These are phyloP conservation scores for Clunio marinus DNA, from an alignment of 2,888 invertebrate genomes.

Conservation along the genomic window DNA sequence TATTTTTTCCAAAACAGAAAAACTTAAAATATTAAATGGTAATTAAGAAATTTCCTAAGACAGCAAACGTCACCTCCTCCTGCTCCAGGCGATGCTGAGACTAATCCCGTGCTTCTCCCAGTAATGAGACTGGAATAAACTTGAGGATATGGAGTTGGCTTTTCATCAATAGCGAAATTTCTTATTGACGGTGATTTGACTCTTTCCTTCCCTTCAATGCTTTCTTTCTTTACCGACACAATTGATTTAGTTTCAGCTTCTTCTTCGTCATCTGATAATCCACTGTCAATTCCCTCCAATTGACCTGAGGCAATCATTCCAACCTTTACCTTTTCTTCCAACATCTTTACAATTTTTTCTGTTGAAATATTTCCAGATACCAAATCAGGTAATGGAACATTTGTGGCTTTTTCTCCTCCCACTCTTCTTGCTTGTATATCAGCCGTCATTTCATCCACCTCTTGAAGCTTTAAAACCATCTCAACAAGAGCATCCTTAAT, in stretches of 20 bases:
- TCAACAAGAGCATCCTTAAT: slow-evolving; percentile 49
- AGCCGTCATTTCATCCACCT: slow-evolving; percentile 47
- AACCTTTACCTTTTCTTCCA: slow-evolving; percentile 47
- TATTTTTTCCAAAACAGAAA: not conserved
- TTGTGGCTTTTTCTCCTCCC: not conserved
- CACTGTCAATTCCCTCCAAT: slow-evolving; percentile 42
- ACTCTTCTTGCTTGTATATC: slow-evolving; percentile 31
- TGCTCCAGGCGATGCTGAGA: slow-evolving; percentile 30
- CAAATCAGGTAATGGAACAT: slow-evolving; percentile 17
- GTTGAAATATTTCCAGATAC: slow-evolving; percentile 35
- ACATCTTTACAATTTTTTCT: slow-evolving; percentile 44
- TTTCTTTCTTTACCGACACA: slow-evolving; percentile 35
- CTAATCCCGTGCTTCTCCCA: slow-evolving; percentile 29
- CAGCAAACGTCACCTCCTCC: not conserved
- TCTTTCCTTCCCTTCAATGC: slow-evolving; percentile 41
- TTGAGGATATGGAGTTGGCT: slow-evolving; percentile 31
- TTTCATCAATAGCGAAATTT: slow-evolving; percentile 29
- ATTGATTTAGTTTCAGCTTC: slow-evolving; percentile 42
- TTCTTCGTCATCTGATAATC: slow-evolving; percentile 41
- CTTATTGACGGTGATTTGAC: slow-evolving; percentile 19
- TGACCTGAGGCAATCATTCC: slow-evolving; percentile 46
- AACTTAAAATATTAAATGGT: not conserved
- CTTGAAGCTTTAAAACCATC: slow-evolving; percentile 51
- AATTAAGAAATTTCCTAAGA: too few species aligned
- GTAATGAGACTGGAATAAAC: slow-evolving; percentile 28